phyloP scores from a whole-genome alignment of 1,140 invertebrate species.

The Euwallacea fornicatus region DNA sequence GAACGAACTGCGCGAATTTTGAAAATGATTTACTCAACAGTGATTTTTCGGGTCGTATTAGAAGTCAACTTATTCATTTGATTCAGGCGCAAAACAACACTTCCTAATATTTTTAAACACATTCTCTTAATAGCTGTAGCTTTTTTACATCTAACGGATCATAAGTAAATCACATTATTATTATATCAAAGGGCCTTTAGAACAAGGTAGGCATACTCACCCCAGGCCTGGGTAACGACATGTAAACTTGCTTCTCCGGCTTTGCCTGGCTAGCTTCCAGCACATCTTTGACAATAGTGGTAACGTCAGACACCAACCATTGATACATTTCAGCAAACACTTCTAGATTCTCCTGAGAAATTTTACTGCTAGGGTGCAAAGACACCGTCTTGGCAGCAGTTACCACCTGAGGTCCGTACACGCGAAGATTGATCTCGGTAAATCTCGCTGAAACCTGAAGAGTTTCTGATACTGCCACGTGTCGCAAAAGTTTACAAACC shows the following conservation, averaged over 20 bases:
- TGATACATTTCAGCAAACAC: conserved; percentile 98
- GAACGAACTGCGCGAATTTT: too few relatives aligned
- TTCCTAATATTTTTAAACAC: too few relatives aligned
- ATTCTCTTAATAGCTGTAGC: too few relatives aligned
- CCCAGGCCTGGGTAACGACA: conserved; percentile 91
- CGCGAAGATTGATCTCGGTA: conserved; percentile 90
- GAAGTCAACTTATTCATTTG: too few relatives aligned
- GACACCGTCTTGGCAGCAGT: conserved; percentile 90
- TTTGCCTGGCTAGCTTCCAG: conserved; percentile 78
- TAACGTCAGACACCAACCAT: conserved; percentile 85
- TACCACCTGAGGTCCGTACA: conserved; percentile 92
- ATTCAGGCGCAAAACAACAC: too few relatives aligned
- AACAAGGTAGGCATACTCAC: conserved; percentile 56
- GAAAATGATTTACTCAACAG: too few relatives aligned
- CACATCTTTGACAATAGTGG: conserved; percentile 84
- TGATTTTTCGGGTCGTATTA: too few relatives aligned
- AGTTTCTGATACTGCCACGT: conserved; percentile 91
- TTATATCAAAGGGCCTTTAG: too few relatives aligned
- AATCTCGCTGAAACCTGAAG: conserved; percentile 95
- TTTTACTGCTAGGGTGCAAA: conserved; percentile 89
- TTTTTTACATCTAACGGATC: too few relatives aligned
- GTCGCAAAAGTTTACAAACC: conserved; percentile 95
- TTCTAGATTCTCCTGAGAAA: conserved; percentile 96
- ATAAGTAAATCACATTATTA: too few relatives aligned
- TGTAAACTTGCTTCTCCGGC: conserved; percentile 88